Base-by-base conservation (phyloP, 2,113 vertebrate genomes). In the Orcinus orca region DNA sequence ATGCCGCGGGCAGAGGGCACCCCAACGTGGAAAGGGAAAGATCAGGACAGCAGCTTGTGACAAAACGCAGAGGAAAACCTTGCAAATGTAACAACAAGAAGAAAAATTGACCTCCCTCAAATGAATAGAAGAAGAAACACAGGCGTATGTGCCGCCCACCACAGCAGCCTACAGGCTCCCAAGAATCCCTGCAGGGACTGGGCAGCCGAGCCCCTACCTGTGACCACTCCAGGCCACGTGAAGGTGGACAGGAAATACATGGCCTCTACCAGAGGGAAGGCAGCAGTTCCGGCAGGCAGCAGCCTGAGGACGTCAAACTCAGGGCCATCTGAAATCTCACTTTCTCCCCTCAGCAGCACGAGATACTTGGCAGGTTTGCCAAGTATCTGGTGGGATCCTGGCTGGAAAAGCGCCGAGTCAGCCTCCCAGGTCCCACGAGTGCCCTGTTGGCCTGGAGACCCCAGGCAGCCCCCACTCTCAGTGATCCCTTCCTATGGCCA, bases 91-190 rank as follows among this genome's bases (percentile, higher is more conserved):
- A 77, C 63, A 53, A 65, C 5, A 90, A 41, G 5, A 38, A 83
- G 15, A 82, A 89, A 83, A 74, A 96, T 3, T 10, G 20, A 26
- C 53, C 41, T 89, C 67, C 44, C 36, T 21, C 6, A 0, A 79
- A 3, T 4, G 38, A 83, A 79, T 1, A 60, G 31, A 6, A 83
- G 58, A 82, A 90, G 67, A 96, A 82, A 86, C 55, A 25, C 4
- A 31, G 21, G 93, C 0, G 0, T 29, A 5, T 0, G 0, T 0
- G 2, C 13, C 17, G 8, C 21, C 9, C 18, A 14, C 23, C 47
- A 44, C 0, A 7, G 29, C 23, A 31, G 67, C 67, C 33, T 1
- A 1, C 21, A 12, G 53, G 41, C 23, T 70, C 68, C 15, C 8
- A 5, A 15, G 50, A 14, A 23, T 21, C 47, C n/a, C 50, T 0